Percentiles rank a stretch among this genome's conserved stretches.
Evolutionary conservation across 2,113 vertebrate genomes (phyloP).

Genomic region (Tangachromis dhanisi): DNA sequence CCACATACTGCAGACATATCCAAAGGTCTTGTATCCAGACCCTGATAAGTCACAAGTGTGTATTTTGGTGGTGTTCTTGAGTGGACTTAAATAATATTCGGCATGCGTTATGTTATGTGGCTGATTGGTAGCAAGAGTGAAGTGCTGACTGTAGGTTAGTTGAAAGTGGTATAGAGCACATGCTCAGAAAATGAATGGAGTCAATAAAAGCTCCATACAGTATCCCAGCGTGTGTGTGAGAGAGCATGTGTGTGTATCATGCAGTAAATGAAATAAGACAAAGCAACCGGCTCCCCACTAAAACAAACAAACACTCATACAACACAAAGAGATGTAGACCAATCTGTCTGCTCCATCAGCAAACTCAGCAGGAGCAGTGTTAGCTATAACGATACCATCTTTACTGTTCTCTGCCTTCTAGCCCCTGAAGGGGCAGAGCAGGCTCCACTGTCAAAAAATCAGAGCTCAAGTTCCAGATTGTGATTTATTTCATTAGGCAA

Average conservation of each 20-base stretch:
- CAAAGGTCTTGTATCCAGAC: not conserved
- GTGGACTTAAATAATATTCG: not conserved
- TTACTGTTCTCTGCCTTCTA: slow-evolving; percentile 32
- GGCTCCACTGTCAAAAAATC: slow-evolving; percentile 52
- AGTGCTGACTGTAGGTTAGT: not conserved
- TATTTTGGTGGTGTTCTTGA: not conserved
- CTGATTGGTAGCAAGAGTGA: not conserved
- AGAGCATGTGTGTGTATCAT: not conserved
- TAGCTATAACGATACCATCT: slow-evolving; percentile 53
- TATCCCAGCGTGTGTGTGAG: not conserved
- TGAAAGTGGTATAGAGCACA: not conserved
- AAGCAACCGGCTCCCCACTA: not conserved
- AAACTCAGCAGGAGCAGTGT: slow-evolving; percentile 50
- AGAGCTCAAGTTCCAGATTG: slow-evolving; percentile 62
- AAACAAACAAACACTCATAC: slow-evolving; percentile 1
- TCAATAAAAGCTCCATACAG: not conserved
- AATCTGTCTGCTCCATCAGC: slow-evolving; percentile 58
- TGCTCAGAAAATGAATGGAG: not conserved
- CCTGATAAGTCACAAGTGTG: not conserved
- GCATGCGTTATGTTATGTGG: not conserved
- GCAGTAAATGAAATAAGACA: slow-evolving; percentile 9
- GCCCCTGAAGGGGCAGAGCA: slow-evolving; percentile 33
- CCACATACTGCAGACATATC: not conserved
- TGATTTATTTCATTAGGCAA: slow-evolving; percentile 76
- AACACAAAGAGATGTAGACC: slow-evolving; percentile 11